These are phyloP conservation scores for Perca schrenkii DNA, from an alignment of 2,113 vertebrate species.

Conservation along the genomic window DNA sequence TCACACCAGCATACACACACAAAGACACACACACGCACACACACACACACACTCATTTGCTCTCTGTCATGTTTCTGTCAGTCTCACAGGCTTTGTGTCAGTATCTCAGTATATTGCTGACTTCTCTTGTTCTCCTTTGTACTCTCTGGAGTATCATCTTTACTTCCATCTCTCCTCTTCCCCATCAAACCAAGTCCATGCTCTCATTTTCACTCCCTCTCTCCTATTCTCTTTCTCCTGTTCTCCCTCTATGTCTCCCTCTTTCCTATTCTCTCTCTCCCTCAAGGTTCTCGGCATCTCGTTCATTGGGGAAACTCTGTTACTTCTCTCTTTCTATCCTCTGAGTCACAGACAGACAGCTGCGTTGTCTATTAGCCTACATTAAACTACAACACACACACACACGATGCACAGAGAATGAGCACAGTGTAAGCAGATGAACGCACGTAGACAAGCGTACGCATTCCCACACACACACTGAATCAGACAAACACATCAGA, in stretches of 20 bases:
- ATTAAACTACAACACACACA: slow-evolving; percentile 5
- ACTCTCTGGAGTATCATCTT: slow-evolving; percentile 58
- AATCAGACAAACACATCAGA: slow-evolving; percentile 29
- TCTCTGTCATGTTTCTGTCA: slow-evolving; percentile 51
- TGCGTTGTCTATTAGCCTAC: no score
- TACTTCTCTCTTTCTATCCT: slow-evolving; percentile 5
- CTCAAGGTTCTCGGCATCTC: slow-evolving; percentile 29
- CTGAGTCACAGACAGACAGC: slow-evolving; percentile 9
- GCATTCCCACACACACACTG: background rate
- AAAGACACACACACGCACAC: slow-evolving; percentile 4
- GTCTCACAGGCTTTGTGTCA: slow-evolving; percentile 51
- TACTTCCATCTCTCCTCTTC: slow-evolving; percentile 41
- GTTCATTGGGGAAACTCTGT: slow-evolving; percentile 21
- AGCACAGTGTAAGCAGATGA: slow-evolving; percentile 18
- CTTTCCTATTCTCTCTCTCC: background rate
- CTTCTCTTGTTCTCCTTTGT: slow-evolving; percentile 58
- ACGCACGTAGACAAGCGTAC: background rate
- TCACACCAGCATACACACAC: background rate
- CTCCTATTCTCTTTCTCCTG: background rate
- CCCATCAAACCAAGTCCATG: slow-evolving; percentile 34
- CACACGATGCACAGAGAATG: background rate
- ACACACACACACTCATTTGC: slow-evolving; percentile 32
- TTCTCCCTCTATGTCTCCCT: background rate
- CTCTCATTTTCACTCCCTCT: slow-evolving; percentile 37
- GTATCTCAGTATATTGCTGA: slow-evolving; percentile 55